Evolutionary conservation across 2,797 vertebrate genomes (phyloP).

Genomic region (Nyctalus aviator): DNA sequence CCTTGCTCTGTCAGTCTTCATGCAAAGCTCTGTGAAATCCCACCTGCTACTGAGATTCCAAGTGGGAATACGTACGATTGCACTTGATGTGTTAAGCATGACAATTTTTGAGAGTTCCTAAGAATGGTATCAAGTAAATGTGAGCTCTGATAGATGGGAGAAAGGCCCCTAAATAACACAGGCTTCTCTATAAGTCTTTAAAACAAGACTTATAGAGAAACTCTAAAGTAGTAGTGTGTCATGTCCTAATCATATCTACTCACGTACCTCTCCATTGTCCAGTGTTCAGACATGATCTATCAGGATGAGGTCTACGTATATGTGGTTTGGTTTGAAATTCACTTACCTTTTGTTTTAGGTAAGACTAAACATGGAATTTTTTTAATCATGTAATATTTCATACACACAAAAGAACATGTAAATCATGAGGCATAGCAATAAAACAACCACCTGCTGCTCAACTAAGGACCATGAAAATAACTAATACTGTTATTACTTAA

Average conservation of each 20-base stretch:
- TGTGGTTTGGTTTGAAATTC: neutral
- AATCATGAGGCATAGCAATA: neutral
- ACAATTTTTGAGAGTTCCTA: conserved; percentile 12
- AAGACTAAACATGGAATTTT: neutral
- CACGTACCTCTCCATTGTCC: neutral
- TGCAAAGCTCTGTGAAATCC: neutral
- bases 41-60: neutral
- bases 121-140: conserved; percentile 47
- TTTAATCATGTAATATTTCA: conserved; percentile 27
- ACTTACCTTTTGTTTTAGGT: neutral
- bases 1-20: neutral
- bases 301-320: neutral
- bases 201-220: conserved; percentile 41
- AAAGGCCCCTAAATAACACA: neutral
- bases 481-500: neutral
- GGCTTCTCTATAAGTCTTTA: too few relatives aligned
- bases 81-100: conserved; percentile 42
- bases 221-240: neutral
- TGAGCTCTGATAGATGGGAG: neutral
- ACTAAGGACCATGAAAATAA: neutral
- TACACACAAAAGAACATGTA: neutral
- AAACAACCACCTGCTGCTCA: neutral
- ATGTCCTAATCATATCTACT: neutral
- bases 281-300: neutral
- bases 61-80: neutral